A percentile compares a stretch with the other conserved stretches of the same genome.
Evolutionary conservation across 2,113 vertebrate genomes (phyloP).

Genomic region (Steatornis caripensis): DNA sequence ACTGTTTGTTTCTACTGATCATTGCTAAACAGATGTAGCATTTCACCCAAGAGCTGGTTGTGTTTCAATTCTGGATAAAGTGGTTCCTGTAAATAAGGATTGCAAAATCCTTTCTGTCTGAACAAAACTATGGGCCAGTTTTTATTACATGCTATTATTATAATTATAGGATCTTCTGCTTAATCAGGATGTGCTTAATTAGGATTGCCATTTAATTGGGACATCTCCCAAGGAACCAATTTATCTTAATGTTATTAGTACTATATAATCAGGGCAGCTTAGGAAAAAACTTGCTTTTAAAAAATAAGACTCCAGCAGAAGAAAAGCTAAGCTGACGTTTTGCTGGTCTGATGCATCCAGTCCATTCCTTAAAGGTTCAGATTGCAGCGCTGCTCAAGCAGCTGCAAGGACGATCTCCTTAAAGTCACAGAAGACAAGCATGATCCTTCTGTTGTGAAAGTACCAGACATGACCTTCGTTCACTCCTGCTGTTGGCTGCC

Average conservation of each 20-base stretch:
- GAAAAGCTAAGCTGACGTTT: neutral
- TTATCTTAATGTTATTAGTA: conserved; percentile 35
- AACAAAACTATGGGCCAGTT: conserved; percentile 16
- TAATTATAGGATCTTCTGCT: conserved; percentile 61
- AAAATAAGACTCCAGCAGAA: neutral
- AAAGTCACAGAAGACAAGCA: neutral
- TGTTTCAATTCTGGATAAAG: conserved; percentile 8
- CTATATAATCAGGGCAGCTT: conserved; percentile 55
- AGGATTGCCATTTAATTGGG: conserved; percentile 65
- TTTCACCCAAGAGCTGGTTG: neutral
- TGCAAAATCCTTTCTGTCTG: conserved; percentile 33
- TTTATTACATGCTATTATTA: conserved; percentile 57
- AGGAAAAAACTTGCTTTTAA: neutral
- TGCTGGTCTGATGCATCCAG: neutral
- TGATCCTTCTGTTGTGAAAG: neutral
- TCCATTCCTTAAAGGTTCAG: neutral
- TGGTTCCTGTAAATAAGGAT: conserved; percentile 43
- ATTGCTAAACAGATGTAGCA: neutral
- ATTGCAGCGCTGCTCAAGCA: neutral
- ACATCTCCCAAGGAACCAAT: conserved; percentile 64
- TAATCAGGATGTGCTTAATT: conserved; percentile 66
- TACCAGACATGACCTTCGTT: neutral
- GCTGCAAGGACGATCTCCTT: neutral
- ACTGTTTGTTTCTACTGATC: neutral
- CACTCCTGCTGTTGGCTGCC: neutral